Evolutionary conservation across 2,888 invertebrate species (phyloP).

Genomic region (Trichopria drosophilae): DNA sequence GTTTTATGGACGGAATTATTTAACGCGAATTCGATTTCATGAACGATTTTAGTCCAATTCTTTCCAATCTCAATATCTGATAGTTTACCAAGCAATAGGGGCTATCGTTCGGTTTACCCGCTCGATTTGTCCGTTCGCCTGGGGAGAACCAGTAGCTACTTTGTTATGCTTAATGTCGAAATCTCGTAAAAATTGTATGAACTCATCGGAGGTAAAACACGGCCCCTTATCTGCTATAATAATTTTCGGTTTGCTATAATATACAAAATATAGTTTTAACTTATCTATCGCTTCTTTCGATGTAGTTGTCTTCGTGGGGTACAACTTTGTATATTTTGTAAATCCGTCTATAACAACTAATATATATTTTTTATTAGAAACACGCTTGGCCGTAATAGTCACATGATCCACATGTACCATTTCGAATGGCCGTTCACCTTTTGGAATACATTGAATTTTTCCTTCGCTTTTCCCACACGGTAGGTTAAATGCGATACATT

Average conservation of each 20-base stretch:
- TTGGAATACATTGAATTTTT: slow-evolving; percentile 28
- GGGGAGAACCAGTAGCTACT: slow-evolving; percentile 32
- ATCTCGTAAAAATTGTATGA: slow-evolving; percentile 22
- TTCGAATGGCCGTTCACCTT: slow-evolving; percentile 31
- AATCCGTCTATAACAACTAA: slow-evolving; percentile 29
- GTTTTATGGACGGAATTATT: slow-evolving; percentile 38
- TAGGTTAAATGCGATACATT: slow-evolving; percentile 29
- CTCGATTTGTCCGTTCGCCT: slow-evolving; percentile 38
- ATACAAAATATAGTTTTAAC: slow-evolving; percentile 14
- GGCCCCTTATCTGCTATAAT: slow-evolving; percentile 29
- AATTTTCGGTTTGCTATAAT: slow-evolving; percentile 24
- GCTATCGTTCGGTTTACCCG: slow-evolving; percentile 28
- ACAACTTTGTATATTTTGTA: slow-evolving; percentile 25
- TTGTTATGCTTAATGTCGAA: slow-evolving; percentile 14
- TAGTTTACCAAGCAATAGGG: slow-evolving; percentile 32
- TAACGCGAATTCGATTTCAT: slow-evolving; percentile 33
- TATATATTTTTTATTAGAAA: slow-evolving; percentile 23
- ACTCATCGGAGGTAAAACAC: slow-evolving; percentile 30
- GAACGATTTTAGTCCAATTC: slow-evolving; percentile 34
- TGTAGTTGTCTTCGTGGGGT: slow-evolving; percentile 24
- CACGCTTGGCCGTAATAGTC: slow-evolving; percentile 12
- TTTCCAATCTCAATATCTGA: slow-evolving; percentile 19
- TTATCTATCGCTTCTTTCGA: slow-evolving; percentile 20
- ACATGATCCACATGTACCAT: slow-evolving; percentile 34
- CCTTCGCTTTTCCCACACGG: slow-evolving; percentile 28